phyloP scores from a whole-genome alignment of 2,113 vertebrate species.

The Prionailurus bengalensis region DNA sequence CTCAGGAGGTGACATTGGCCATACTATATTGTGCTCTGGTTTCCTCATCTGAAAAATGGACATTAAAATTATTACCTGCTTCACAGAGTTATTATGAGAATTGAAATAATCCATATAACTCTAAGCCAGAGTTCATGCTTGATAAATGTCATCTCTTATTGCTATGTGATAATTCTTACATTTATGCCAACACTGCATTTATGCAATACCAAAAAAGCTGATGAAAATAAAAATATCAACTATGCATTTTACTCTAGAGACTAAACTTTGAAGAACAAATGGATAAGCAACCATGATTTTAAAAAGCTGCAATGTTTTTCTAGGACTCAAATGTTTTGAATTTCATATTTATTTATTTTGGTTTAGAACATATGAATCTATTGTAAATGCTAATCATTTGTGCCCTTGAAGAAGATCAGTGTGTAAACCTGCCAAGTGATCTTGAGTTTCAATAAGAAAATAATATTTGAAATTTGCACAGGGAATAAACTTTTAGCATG shows the following conservation, averaged over 20 bases:
- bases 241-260: not conserved
- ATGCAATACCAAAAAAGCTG: not conserved
- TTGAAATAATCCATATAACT: not conserved
- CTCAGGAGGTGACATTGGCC: not conserved
- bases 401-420: not conserved
- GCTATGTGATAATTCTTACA: not conserved
- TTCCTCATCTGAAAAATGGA: constrained; percentile 1
- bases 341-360: constrained; percentile 27
- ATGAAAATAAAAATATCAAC: not conserved
- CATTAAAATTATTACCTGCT: not conserved
- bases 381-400: not conserved
- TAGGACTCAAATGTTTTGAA: not conserved
- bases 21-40: not conserved
- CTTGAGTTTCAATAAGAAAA: not conserved
- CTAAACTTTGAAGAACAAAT: not conserved
- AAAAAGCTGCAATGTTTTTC: not conserved
- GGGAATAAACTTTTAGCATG: not conserved
- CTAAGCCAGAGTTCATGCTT: not conserved
- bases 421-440: not conserved
- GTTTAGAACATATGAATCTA: not conserved
- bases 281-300: not conserved
- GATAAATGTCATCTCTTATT: not conserved
- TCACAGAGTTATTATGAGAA: not conserved
- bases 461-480: not conserved
- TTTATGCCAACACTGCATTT: not conserved